Evolutionary conservation across 1,140 invertebrate genomes (phyloP), one percentile per base, ranked within the genome.

Genomic region (Lasioglossum baleicum): DNA sequence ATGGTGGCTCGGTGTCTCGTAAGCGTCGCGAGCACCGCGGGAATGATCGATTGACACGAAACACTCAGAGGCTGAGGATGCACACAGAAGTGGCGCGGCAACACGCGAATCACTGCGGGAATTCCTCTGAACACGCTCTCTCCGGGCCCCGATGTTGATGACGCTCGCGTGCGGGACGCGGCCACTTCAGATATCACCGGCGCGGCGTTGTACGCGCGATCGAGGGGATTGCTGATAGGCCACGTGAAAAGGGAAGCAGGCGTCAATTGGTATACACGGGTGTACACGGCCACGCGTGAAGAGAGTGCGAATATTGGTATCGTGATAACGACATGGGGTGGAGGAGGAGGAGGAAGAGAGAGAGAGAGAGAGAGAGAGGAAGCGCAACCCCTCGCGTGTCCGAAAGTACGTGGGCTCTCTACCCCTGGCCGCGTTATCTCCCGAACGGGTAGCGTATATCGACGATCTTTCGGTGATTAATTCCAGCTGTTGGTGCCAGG

Each of bases 271-370:
- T 79, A 65, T 79, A 73, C 76, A 73, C 69, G 17, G 40, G 76
- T 35, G 68, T 42, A n/a, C n/a, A 56, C 44, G 31, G 60, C 35
- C 20, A 17, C 60, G 69, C 69, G 76, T 78, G 69, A 78, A 78
- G 76, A 79, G 76, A 79, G 76, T 73, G 76, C 70, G 76, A 79
- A 79, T 79, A 79, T 79, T 42, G 61, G 76, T 79, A 79, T 79
- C 76, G 70, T 31, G 76, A 79, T 79, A 79, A 79, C 76, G 61
- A 72, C 51, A 56, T 56, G 20, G 10, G 44, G 51, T 15, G 13
- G 15, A 53, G 51, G 0, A 15, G 51, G 51, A 15, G 4, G 51
- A 7, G 3, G 15, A 11, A 3, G 0, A 1, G 51, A 6, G 17
- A 17, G 15, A 53, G 17, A 53, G 44, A 7, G 51, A 58, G 20